Base-by-base conservation (phyloP, 2,888 invertebrate species). In the Chrysolina americana region DNA sequence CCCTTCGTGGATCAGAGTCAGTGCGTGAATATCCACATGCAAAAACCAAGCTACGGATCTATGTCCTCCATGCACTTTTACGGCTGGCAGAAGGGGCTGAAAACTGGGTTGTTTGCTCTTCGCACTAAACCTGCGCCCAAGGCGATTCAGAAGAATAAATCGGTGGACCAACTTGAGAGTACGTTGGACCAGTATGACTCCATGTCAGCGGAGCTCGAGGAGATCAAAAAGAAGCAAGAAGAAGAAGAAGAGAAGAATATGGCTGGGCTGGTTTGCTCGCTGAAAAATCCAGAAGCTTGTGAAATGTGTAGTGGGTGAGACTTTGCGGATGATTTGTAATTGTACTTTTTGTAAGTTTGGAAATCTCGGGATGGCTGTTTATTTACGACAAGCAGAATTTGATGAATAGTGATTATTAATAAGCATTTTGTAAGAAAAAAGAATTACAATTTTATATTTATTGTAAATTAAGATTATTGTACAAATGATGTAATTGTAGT, bases 1-100 rank as follows among this genome's bases (percentile, higher is more conserved):
- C 97, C 99, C 0, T 99, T 95, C 87, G 98, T 99, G 83, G 99
- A 99, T 89, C 99, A 99, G 89, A 98, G 98, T 79, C 99, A 99
- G 87, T 98, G 98, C 0, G 92, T 99, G 82, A 99, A 99, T 87
- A 93, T 99, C 79, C 98, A 99, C 88, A 96, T 99, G 73, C 98
- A 97, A 6, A 94, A 96, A 86, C 97, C 99, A 6, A 96, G 94
- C 85, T 96, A 96, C 86, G 97, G 95, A 6, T 97, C 97, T 87
- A 89, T 99, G 70, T 96, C 98, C 1, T 98, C 98, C 2, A 99
- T 99, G 92, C 99, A 99, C 89, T 99, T 99, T 88, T 96, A 96
- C 87, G 96, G 96, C 0, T 99, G 99, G 99, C 94, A 96, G 89
- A 91, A 94, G 89, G 99, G 99, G 3, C 89, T 99, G 73, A 99